A percentile compares a stretch with the other conserved stretches of the same genome.
phyloP scores from a whole-genome alignment of 1,140 invertebrate genomes.

The Aleiodes sp. region DNA sequence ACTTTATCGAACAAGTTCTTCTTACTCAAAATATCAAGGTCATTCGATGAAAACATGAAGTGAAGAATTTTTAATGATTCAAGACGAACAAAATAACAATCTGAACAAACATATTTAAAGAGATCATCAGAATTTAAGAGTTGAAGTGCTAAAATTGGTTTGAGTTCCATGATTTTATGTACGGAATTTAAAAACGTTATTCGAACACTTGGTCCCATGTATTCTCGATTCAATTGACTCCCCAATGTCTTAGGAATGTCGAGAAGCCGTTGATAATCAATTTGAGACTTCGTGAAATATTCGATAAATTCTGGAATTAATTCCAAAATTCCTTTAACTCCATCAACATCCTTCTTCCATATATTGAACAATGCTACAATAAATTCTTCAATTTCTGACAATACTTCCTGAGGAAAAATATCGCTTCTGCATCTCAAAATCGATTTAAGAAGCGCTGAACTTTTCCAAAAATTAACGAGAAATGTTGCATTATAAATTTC shows the following conservation, averaged over 20 bases:
- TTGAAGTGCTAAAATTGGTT: conserved; percentile 25
- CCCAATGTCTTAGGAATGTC: neutral
- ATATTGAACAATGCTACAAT: conserved; percentile 38
- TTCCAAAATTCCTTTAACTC: conserved; percentile 38
- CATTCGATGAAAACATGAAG: conserved; percentile 45
- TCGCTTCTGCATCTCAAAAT: conserved; percentile 25
- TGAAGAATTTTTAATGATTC: conserved; percentile 54
- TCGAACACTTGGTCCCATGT: conserved; percentile 51
- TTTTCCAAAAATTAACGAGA: conserved; percentile 38
- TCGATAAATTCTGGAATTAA: conserved; percentile 44
- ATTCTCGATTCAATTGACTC: conserved; percentile 26
- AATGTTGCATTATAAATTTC: conserved; percentile 44
- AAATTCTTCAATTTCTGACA: conserved; percentile 31
- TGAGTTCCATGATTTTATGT: conserved; percentile 46
- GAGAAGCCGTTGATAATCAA: neutral
- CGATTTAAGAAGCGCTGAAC: conserved; percentile 43
- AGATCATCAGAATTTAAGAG: conserved; percentile 33
- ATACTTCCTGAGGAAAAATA: conserved; percentile 35
- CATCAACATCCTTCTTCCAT: conserved; percentile 39
- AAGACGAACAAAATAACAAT: conserved; percentile 57
- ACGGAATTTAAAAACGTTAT: conserved; percentile 53
- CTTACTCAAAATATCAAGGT: conserved; percentile 47
- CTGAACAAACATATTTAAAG: conserved; percentile 51
- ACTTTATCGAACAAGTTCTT: conserved; percentile 46
- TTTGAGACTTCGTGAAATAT: conserved; percentile 39